Evolutionary conservation across 2,888 invertebrate genomes (phyloP).

Genomic region (Cephus rjabovi): DNA sequence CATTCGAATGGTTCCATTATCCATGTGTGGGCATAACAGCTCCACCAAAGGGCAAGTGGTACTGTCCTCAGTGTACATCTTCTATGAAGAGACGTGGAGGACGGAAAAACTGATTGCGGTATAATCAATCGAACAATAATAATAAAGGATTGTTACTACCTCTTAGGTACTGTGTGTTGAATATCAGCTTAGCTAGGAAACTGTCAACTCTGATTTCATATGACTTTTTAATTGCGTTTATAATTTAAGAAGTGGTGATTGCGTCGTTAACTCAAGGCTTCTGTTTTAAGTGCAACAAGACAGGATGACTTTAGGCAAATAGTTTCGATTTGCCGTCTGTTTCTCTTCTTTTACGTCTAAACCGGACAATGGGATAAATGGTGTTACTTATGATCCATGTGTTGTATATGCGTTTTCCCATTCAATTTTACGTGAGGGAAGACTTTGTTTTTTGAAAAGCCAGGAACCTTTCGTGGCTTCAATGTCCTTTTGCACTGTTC

Average conservation of each 20-base stretch:
- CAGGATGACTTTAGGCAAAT: not conserved
- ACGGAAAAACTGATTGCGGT: conserved; percentile 76
- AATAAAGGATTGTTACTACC: conserved; percentile 51
- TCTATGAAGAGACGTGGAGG: conserved; percentile 87
- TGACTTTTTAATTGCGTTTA: conserved; percentile 49
- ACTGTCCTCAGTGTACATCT: conserved; percentile 93
- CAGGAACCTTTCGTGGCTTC: not conserved
- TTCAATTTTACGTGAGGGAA: not conserved
- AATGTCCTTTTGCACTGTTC: not conserved
- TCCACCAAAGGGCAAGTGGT: conserved; percentile 99
- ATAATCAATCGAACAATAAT: conserved; percentile 40
- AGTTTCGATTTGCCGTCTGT: not conserved
- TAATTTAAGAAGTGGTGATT: conserved; percentile 34
- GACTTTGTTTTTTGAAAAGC: not conserved
- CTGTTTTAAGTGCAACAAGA: conserved; percentile 4
- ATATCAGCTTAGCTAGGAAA: conserved; percentile 49
- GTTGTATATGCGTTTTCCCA: not conserved
- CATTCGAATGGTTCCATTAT: conserved; percentile 99
- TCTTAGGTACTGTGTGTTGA: conserved; percentile 58
- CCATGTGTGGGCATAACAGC: conserved; percentile 96
- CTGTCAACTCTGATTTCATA: conserved; percentile 52
- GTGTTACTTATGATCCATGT: not conserved
- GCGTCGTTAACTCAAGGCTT: conserved; percentile 4
- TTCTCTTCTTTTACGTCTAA: not conserved
- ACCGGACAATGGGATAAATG: not conserved